Evolutionary conservation across 2,888 invertebrate genomes (phyloP).

Genomic region (Stictocephala bisonia): DNA sequence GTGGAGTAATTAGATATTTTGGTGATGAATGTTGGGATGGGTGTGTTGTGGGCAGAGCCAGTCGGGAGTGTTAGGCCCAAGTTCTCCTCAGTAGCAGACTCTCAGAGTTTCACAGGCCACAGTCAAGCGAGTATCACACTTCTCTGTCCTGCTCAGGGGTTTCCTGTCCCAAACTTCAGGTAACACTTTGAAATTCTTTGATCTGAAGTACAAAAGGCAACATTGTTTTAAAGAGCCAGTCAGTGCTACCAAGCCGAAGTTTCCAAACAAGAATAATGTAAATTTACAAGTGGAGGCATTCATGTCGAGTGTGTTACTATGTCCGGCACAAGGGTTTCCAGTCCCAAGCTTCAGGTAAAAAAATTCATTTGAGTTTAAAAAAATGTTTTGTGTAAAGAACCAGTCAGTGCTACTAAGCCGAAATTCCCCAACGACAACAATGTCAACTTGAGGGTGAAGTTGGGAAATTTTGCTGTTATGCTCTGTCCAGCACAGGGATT

Average conservation of each 20-base stretch:
- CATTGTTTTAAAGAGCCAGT: slow-evolving; percentile 67
- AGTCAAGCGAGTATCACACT: slow-evolving; percentile 64
- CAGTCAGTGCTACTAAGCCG: slow-evolving; percentile 72
- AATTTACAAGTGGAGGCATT: slow-evolving; percentile 59
- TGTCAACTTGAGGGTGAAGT: slow-evolving; percentile 60
- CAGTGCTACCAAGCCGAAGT: slow-evolving; percentile 72
- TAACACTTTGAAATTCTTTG: slow-evolving; percentile 65
- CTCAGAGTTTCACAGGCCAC: slow-evolving; percentile 62
- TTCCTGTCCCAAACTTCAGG: slow-evolving; percentile 78
- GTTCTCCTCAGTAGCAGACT: slow-evolving; percentile 68
- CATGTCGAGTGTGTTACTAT: slow-evolving; percentile 70
- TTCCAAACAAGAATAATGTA: slow-evolving; percentile 65
- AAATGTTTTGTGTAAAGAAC: slow-evolving; percentile 64
- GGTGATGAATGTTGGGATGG: background rate
- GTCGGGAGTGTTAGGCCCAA: slow-evolving; percentile 76
- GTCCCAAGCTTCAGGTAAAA: slow-evolving; percentile 72
- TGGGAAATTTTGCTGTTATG: slow-evolving; percentile 68
- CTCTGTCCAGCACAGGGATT: slow-evolving; percentile 80
- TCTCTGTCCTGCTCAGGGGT: slow-evolving; percentile 72
- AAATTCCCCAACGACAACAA: slow-evolving; percentile 67
- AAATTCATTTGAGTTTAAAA: slow-evolving; percentile 17
- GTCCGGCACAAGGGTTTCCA: slow-evolving; percentile 76
- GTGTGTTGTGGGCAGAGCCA: slow-evolving; percentile 68
- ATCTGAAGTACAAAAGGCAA: background rate
- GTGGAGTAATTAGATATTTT: background rate